These are phyloP conservation scores for Zoanthus sociatus DNA, from an alignment of 92 coral and sea anemone genomes.

Conservation along the genomic window DNA sequence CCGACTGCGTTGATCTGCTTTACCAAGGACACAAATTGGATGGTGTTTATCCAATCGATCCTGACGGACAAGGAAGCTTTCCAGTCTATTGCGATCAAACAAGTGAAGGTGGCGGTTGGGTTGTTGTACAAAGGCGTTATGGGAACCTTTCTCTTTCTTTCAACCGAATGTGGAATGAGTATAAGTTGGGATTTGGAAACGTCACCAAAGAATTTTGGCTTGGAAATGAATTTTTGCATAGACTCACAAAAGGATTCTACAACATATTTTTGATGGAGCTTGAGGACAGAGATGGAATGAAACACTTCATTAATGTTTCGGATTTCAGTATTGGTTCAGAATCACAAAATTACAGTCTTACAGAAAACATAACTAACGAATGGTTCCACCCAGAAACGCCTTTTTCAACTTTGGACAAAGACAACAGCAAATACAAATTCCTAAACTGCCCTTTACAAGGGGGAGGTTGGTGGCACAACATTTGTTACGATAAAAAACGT, in stretches of 20 bases:
- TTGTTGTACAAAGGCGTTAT: slow-evolving; percentile 35
- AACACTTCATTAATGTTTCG: not conserved
- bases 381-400: not conserved
- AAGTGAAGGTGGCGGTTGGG: slow-evolving; percentile 51
- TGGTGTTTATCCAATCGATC: slow-evolving; percentile 38
- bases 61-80: slow-evolving; percentile 23
- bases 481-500: not conserved
- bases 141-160: slow-evolving; percentile 21
- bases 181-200: slow-evolving; percentile 41
- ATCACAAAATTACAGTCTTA: not conserved
- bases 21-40: slow-evolving; percentile 26
- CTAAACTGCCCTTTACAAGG: not conserved
- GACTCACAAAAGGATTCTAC: slow-evolving; percentile 15
- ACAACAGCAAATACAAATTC: not conserved
- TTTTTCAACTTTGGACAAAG: slow-evolving; percentile 25
- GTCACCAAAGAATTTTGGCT: slow-evolving; percentile 46
- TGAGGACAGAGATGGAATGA: not conserved
- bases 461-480: slow-evolving; percentile 17
- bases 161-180: slow-evolving; percentile 35
- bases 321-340: slow-evolving; percentile 4
- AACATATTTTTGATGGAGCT: slow-evolving; percentile 34
- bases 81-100: slow-evolving; percentile 46
- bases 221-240: slow-evolving; percentile 45
- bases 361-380: not conserved
- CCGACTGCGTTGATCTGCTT: slow-evolving; percentile 48